Conservation (phyloP, 2,113 vertebrate species). For the Nothocercus nigrocapillus region DNA sequence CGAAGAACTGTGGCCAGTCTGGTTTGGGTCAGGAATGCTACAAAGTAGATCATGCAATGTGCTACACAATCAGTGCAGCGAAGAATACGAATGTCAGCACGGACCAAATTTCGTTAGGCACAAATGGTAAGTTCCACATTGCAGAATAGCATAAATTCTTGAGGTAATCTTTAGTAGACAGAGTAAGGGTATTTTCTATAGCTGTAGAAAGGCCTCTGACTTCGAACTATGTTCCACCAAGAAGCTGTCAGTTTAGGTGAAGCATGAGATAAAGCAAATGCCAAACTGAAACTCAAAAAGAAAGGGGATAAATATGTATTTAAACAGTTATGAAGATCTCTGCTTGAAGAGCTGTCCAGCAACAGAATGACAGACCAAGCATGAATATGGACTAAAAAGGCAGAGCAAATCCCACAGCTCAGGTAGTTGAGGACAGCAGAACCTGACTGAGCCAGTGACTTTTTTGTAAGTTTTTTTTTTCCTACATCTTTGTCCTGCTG, state of each 20-base stretch:
- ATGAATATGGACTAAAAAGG: background rate
- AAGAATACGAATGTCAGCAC: no score
- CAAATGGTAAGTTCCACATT: no score
- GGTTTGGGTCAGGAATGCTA: no score
- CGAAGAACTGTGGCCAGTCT: no score
- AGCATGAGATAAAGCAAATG: background rate
- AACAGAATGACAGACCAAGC: background rate
- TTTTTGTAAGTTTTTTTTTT: background rate
- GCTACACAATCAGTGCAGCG: no score
- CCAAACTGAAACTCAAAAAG: background rate
- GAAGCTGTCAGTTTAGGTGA: background rate
- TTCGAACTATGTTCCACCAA: background rate
- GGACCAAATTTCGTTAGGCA: no score
- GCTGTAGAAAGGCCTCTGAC: no score
- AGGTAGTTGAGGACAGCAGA: background rate
- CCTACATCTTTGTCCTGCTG: background rate
- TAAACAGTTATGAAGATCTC: fast-evolving
- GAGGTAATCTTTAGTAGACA: no score
- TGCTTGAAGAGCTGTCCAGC: background rate
- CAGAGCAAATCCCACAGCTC: background rate
- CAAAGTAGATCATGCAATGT: no score
- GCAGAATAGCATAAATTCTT: no score
- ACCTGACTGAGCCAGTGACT: background rate
- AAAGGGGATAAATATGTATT: background rate
- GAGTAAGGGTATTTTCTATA: no score